Evolutionary conservation across 2,888 invertebrate species (phyloP).

Genomic region (Diarsia brunnea): DNA sequence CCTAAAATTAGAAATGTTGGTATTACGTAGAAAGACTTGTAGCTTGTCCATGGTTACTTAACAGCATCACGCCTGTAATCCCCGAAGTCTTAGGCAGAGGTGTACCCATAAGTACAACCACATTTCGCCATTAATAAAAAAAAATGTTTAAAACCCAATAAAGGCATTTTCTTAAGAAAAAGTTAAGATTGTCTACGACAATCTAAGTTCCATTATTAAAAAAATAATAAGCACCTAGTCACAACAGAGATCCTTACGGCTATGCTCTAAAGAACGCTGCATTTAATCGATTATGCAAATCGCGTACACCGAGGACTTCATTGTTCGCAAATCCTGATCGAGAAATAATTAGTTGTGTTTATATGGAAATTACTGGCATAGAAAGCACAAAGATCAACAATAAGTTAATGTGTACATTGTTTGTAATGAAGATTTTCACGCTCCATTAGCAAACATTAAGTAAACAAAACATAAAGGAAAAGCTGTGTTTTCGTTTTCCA

Average conservation of each 20-base stretch:
- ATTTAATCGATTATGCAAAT: conserved; percentile 54
- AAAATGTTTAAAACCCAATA: too few relatives aligned
- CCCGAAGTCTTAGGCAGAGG: too few relatives aligned
- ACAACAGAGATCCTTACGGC: conserved; percentile 23
- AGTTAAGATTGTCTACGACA: not conserved
- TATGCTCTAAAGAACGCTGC: conserved; percentile 33
- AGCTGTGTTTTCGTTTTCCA: conserved; percentile 15
- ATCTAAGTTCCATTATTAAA: not conserved
- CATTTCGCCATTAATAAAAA: too few relatives aligned
- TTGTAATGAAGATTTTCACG: not conserved
- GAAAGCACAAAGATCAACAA: conserved; percentile 23
- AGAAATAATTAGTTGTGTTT: conserved; percentile 37
- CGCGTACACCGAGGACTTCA: conserved; percentile 31
- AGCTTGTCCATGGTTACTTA: not conserved
- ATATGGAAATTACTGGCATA: conserved; percentile 26
- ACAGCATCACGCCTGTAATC: too few relatives aligned
- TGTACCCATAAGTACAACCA: too few relatives aligned
- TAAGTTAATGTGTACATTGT: conserved; percentile 18
- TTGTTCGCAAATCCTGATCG: conserved; percentile 32
- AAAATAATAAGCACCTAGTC: conserved; percentile 5
- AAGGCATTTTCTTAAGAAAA: not conserved
- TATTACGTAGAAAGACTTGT: not conserved
- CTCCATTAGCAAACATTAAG: conserved; percentile 8
- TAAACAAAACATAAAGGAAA: conserved; percentile 9
- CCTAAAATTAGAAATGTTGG: conserved; percentile 1